Evolutionary conservation across 2,113 vertebrate species (phyloP).

Genomic region (Synodontis membranacea): DNA sequence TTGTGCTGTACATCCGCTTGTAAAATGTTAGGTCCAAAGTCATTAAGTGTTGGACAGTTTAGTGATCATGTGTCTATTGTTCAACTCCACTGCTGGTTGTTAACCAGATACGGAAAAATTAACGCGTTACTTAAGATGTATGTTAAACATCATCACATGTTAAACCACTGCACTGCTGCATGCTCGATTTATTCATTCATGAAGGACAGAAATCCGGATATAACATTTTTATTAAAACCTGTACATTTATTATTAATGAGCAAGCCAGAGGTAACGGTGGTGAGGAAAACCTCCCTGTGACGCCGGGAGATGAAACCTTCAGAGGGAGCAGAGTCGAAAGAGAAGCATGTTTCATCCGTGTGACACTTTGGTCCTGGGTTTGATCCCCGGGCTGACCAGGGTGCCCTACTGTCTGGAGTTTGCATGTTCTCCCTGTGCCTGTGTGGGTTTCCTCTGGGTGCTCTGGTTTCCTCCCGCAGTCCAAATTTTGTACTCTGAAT

Average conservation of each 20-base stretch:
- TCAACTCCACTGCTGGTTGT: background rate
- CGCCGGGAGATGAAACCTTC: background rate
- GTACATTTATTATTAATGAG: background rate
- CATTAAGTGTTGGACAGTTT: background rate
- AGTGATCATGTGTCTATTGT: background rate
- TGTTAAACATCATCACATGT: background rate
- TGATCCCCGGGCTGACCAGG: no score
- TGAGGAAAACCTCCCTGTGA: background rate
- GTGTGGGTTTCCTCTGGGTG: no score
- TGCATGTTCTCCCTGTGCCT: no score
- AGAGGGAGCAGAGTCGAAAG: background rate
- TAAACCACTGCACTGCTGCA: background rate
- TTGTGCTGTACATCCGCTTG: background rate
- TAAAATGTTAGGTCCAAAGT: background rate
- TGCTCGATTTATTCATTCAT: background rate
- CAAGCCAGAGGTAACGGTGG: background rate
- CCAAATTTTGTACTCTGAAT: no score
- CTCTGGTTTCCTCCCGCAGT: no score
- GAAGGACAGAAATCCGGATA: background rate
- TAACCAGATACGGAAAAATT: background rate
- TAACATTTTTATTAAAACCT: background rate
- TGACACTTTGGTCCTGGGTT: no score
- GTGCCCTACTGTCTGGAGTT: no score
- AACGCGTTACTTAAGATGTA: background rate
- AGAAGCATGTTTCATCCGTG: no score